phyloP scores from a whole-genome alignment of 2,888 invertebrate species.

The Melanophora roralis region DNA sequence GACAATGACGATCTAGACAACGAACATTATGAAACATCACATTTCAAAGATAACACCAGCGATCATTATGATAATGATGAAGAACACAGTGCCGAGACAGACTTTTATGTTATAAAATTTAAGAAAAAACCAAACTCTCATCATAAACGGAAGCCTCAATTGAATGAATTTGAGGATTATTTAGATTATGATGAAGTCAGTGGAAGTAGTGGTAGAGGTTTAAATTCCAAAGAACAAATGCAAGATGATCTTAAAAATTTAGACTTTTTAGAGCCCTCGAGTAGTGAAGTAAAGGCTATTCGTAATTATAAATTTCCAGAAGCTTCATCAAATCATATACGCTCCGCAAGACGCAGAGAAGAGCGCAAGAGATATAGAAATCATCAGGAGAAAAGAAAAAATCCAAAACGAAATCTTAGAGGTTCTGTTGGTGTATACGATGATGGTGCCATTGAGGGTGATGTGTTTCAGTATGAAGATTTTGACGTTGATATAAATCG shows the following conservation, averaged over 20 bases:
- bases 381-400: neutral
- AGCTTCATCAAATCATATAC: neutral
- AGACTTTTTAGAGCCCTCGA: neutral
- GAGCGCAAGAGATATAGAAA: neutral
- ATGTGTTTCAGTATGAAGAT: slow-evolving; percentile 74
- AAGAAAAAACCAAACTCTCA: slow-evolving; percentile 63
- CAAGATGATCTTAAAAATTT: slow-evolving; percentile 27
- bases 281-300: neutral
- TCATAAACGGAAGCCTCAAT: slow-evolving; percentile 67
- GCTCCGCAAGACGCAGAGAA: slow-evolving; percentile 3
- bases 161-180: slow-evolving; percentile 67
- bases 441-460: slow-evolving; percentile 67
- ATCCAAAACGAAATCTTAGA: slow-evolving; percentile 27
- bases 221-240: slow-evolving; percentile 61
- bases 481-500: slow-evolving; percentile 69
- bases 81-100: slow-evolving; percentile 63
- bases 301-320: slow-evolving; percentile 3
- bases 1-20: slow-evolving; percentile 22
- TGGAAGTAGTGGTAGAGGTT: slow-evolving; percentile 57
- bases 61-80: slow-evolving; percentile 53
- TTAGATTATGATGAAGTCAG: slow-evolving; percentile 55
- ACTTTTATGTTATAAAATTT: slow-evolving; percentile 72
- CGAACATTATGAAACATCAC: slow-evolving; percentile 28
- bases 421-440: slow-evolving; percentile 20
- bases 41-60: slow-evolving; percentile 40